Evolutionary conservation across 2,113 vertebrate genomes (phyloP), one percentile per base, ranked within the genome.

Genomic region (Neoarius graeffei): DNA sequence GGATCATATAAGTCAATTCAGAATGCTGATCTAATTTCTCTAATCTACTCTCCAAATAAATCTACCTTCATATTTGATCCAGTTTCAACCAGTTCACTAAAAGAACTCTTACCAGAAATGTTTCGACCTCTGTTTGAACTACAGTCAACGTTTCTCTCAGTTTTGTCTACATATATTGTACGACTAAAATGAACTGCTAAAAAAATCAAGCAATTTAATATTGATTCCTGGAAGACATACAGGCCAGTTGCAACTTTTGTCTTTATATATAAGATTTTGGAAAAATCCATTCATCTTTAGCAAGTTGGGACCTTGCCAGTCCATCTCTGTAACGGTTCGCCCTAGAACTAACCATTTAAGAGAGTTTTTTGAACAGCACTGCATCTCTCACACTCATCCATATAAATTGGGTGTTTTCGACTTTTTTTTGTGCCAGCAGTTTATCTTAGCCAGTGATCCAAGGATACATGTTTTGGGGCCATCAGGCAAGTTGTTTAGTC

Each of bases 1-100:
- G 81, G 50, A 83, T 83, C 13, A 50, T 83, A 83, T 66, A 83
- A 83, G 23, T 83, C 59, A 50, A 83, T 66, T 83, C 59, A 8
- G 60, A 50, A 83, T 2, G 10, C 19, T 64, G 81, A 83, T 64
- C 30, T 25, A 42, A 82, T 82, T 82, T 79, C 6, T 62, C 9
- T 62, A 82, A 82, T 62, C 30, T 82, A 82, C 80, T 42, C 80
- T 82, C 35, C 19, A 60, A 60, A 82, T 62, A 0, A 82, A 23
- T 62, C 42, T 42, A 64, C 57, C 17, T 60, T 60, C 80, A 59
- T 81, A 81, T 81, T 81, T 60, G 56, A 81, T 57, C 8, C 54
- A 1, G 77, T 60, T 60, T 27, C 59, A 83, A 50, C 5, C 30
- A 42, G 30, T 42, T 82, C 23, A 14, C 35, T 25, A 14, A 66